A percentile compares a stretch with the other conserved stretches of the same genome.
These are phyloP conservation scores for Phania funesta DNA, from an alignment of 2,888 invertebrate genomes.

Conservation along the genomic window DNA sequence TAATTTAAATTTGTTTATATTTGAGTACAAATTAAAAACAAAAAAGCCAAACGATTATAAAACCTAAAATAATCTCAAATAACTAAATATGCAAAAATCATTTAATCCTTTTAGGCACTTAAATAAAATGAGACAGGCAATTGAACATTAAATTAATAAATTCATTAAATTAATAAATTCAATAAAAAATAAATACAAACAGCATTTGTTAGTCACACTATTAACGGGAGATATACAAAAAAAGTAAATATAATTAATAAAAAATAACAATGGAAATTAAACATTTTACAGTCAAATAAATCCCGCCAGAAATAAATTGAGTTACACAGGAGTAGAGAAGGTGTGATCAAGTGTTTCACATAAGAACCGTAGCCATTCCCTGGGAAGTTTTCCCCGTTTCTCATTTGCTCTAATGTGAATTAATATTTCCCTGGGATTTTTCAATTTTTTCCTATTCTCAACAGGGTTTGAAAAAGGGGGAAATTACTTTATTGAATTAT, in stretches of 20 bases:
- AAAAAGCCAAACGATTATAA: not conserved
- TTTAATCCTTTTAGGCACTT: conserved; percentile 48
- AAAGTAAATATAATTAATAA: not conserved
- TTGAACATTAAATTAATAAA: not conserved
- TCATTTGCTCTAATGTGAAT: no score
- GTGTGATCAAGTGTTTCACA: no score
- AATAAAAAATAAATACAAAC: conserved; percentile 5
- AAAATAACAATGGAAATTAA: no score
- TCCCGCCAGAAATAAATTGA: no score
- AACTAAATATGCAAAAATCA: conserved; percentile 55
- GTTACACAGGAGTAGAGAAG: no score
- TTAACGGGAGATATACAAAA: not conserved
- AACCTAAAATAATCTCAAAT: conserved; percentile 11
- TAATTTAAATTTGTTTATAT: not conserved
- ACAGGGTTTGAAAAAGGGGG: no score
- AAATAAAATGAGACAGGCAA: not conserved
- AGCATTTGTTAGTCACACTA: not conserved
- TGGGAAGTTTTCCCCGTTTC: no score
- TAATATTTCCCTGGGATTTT: no score
- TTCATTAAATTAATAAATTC: not conserved
- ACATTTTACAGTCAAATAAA: no score
- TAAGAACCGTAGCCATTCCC: no score
- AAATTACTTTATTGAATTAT: no score
- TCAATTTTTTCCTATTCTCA: no score
- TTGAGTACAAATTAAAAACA: not conserved